phyloP scores from a whole-genome alignment of 2,113 vertebrate genomes.

The Leptocoma aspasia region DNA sequence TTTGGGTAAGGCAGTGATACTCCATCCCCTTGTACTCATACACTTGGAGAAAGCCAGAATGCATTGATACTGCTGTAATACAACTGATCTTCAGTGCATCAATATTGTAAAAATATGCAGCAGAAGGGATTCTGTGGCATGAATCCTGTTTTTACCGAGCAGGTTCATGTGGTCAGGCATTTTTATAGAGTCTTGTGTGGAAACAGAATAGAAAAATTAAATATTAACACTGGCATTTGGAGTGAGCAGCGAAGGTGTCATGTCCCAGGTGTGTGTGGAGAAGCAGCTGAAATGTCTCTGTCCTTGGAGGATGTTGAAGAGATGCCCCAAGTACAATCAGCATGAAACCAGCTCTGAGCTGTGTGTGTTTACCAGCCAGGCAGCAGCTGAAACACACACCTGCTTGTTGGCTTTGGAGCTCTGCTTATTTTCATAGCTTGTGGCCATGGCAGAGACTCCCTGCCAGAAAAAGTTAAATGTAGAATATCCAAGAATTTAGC shows the following conservation, averaged over 20 bases:
- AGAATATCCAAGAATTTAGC: neutral
- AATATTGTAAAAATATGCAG: fast-evolving
- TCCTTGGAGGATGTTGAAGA: neutral
- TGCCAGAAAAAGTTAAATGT: neutral
- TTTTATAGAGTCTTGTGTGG: fast-evolving
- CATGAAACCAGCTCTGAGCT: neutral
- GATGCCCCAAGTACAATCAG: neutral
- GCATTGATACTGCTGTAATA: neutral
- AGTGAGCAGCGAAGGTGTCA: fast-evolving
- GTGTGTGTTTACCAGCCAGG: neutral
- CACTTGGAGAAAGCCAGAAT: neutral
- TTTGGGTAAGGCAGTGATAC: neutral
- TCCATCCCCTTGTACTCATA: neutral
- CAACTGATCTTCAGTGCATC: too few relatives aligned
- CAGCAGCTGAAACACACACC: conserved; percentile 19
- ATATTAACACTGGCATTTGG: neutral
- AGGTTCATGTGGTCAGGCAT: fast-evolving
- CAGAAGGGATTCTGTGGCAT: neutral
- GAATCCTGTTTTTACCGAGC: neutral
- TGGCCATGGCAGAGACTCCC: neutral
- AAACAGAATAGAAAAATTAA: neutral
- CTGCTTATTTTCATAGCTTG: neutral
- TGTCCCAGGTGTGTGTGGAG: neutral
- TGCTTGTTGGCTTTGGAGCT: neutral
- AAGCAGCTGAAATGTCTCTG: neutral